Percentiles rank a stretch among this genome's conserved stretches.
Conservation (phyloP, 2,113 vertebrate genomes). For the Psittacara wagleri region DNA sequence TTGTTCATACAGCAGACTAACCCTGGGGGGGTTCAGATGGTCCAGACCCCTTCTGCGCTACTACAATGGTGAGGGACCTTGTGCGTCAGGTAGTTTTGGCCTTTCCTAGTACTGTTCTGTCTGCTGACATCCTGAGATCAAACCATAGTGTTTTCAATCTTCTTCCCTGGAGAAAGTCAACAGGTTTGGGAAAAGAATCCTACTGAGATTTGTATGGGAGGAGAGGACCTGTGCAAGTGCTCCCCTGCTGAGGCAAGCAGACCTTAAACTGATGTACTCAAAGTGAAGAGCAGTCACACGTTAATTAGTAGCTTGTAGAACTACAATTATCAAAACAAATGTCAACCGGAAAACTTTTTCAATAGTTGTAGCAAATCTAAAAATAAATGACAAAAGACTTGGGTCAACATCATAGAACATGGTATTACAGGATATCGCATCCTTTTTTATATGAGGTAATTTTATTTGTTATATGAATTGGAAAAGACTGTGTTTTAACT, state of each 20-base stretch:
- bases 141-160: not conserved
- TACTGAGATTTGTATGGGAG: not conserved
- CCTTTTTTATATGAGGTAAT: not conserved
- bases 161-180: not conserved
- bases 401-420: not conserved
- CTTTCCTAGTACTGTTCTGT: not conserved
- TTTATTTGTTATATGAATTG: not conserved
- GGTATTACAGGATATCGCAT: not conserved
- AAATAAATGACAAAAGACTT: not conserved
- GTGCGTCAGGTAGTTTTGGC: not conserved
- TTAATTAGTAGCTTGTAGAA: not conserved
- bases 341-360: not conserved
- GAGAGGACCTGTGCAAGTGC: not conserved
- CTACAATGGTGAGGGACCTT: not conserved
- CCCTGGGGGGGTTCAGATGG: no score
- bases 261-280: not conserved
- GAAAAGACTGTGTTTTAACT: slow-evolving; percentile 21
- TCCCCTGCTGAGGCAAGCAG: not conserved
- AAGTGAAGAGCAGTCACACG: not conserved
- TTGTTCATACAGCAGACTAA: not conserved
- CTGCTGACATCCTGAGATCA: not conserved
- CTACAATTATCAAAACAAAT: not conserved
- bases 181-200: no score
- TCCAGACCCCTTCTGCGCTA: not conserved
- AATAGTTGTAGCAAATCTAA: not conserved